phyloP scores from a whole-genome alignment of 1,140 invertebrate genomes.

The Oncopeltus fasciatus region DNA sequence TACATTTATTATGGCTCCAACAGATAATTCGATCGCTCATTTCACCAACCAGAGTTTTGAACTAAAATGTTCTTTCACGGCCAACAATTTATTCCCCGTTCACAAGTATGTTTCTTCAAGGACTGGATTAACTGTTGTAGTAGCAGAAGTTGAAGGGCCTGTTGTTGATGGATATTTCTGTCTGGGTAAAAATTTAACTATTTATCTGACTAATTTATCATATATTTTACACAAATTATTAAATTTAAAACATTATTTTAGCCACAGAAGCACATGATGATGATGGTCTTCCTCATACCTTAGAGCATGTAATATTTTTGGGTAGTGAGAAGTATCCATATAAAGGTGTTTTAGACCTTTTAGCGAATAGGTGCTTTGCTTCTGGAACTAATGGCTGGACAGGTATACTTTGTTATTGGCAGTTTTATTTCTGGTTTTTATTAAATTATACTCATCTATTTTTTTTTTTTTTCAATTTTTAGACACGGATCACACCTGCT shows the following conservation, averaged over 20 bases:
- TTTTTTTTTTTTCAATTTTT: constrained; percentile 25
- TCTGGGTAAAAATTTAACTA: constrained; percentile 46
- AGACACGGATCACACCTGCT: constrained; percentile 75
- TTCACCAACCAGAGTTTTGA: constrained; percentile 34
- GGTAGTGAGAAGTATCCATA: constrained; percentile 82
- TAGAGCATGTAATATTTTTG: constrained; percentile 84
- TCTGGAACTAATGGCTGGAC: constrained; percentile 80
- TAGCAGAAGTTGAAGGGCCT: constrained; percentile 73
- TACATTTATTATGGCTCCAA: background rate
- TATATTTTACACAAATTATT: background rate
- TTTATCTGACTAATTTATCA: background rate
- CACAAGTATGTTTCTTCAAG: constrained; percentile 64
- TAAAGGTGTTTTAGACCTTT: constrained; percentile 72
- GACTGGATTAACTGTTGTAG: constrained; percentile 62
- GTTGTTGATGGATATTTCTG: constrained; percentile 74
- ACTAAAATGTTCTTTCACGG: constrained; percentile 43
- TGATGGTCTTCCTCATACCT: constrained; percentile 81
- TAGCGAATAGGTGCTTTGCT: constrained; percentile 77
- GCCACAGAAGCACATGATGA: constrained; percentile 82
- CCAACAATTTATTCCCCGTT: constrained; percentile 56
- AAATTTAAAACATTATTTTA: constrained; percentile 28
- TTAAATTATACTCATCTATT: background rate
- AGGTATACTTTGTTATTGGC: constrained; percentile 24
- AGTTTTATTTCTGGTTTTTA: background rate
- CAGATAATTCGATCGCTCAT: background rate